Conservation (phyloP, 2,888 invertebrate species). For the Aspidapion aeneum region DNA sequence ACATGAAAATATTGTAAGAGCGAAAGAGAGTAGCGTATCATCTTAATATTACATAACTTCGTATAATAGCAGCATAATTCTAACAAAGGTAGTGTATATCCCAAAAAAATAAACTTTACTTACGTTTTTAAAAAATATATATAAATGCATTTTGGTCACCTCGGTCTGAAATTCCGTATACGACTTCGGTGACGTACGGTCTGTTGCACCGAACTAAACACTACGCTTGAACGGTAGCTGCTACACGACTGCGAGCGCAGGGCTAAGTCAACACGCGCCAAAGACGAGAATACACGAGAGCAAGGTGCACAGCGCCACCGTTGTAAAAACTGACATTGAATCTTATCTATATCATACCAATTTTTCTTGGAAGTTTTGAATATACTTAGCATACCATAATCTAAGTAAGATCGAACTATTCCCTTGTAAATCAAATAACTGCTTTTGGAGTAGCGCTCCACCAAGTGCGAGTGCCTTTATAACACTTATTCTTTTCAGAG, state of each 20-base stretch:
- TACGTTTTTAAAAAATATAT: neutral
- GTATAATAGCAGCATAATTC: neutral
- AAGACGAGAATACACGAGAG: neutral
- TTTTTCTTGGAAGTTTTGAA: no score
- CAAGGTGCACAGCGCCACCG: neutral
- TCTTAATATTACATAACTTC: neutral
- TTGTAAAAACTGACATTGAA: no score
- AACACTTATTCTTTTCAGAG: no score
- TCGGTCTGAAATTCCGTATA: neutral
- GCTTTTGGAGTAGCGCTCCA: no score
- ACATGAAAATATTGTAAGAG: neutral
- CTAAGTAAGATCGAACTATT: no score
- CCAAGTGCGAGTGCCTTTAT: no score
- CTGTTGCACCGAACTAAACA: neutral
- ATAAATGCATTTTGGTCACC: neutral
- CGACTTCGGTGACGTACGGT: neutral
- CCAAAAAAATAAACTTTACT: neutral
- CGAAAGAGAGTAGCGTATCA: neutral
- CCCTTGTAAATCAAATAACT: no score
- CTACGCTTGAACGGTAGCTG: neutral
- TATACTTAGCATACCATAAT: no score
- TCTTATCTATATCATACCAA: no score
- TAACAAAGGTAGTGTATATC: neutral
- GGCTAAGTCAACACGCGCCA: neutral
- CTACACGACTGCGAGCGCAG: neutral